Base-by-base conservation (phyloP, 2,113 vertebrate genomes). In the Halcyon senegalensis region DNA sequence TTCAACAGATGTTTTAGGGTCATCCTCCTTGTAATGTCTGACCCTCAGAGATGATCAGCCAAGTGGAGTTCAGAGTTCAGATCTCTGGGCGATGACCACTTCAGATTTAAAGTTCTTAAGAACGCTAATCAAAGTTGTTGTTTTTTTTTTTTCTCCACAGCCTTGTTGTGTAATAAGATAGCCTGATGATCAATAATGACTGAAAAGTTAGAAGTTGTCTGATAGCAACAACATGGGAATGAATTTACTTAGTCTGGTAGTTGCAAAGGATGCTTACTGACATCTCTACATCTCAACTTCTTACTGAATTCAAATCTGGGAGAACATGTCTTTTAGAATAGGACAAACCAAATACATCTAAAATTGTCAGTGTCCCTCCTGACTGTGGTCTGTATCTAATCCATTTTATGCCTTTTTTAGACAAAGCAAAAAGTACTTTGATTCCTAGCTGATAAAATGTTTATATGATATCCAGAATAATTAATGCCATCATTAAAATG, bases 1-100 rank as follows among this genome's bases (percentile, higher is more conserved):
- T 46, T 83, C 92, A 90, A 51, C 92, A 97, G 89, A 94, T 95
- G 80, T 72, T 90, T 68, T 79, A 63, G 31, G 60, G 69, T 88
- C 72, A 48, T 51, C 27, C 39, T 86, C 16, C 11, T 12, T 77
- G 63, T 68, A 39, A 75, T 72, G 68, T 59, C 63, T 93, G 87
- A 88, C 46, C 75, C 72, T 86, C 59, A 59, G 56, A 66, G 25
- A 46, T 41, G 55, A 74, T 35, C 50, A 83, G 75, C 87, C 91
- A 94, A 93, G 25, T 14, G 11, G 13, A 33, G 67, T 67, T 94
- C 80, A 84, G 84, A 93, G 94, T 91, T 96, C 91, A 87, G 10
- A 53, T 69, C 62, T 78, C 77, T 80, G 82, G 44, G 73, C 80
- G 72, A 21, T 67, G 46, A 27, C 82, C 46, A 24, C n/a, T 85